Percentiles rank a stretch among this genome's conserved stretches.
Evolutionary conservation across 2,797 vertebrate genomes (phyloP).

Genomic region (Triplophysa bombifrons): DNA sequence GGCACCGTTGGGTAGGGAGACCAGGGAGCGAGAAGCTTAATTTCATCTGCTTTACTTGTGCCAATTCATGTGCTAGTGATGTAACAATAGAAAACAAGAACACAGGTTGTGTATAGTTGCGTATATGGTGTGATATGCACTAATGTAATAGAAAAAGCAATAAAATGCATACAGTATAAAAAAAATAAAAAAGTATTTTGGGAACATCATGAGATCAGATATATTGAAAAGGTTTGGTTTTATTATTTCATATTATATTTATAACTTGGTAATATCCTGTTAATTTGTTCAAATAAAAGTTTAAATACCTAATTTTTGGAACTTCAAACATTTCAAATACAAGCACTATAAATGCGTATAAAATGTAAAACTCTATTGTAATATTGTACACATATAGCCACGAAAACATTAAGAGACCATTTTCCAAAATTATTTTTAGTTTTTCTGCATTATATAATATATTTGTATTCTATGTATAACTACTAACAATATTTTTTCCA

Average conservation of each 20-base stretch:
- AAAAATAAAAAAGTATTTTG: neutral
- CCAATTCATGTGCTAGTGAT: neutral
- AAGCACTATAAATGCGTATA: neutral
- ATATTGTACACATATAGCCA: no score
- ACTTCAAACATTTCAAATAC: neutral
- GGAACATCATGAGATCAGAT: neutral
- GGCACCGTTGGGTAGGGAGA: conserved; percentile 71
- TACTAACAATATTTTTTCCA: no score
- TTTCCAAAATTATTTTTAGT: no score
- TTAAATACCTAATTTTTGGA: neutral
- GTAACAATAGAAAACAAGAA: neutral
- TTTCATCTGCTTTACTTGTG: conserved; percentile 63
- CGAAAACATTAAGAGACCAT: no score
- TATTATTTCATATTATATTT: neutral
- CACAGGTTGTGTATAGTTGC: neutral
- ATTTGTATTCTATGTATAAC: no score
- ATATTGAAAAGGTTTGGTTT: neutral
- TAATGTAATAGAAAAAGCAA: neutral
- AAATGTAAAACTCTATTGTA: neutral
- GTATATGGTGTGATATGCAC: neutral
- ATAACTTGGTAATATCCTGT: neutral
- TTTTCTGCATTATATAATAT: no score
- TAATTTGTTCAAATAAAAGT: neutral
- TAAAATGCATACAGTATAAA: neutral
- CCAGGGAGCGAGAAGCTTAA: conserved; percentile 64